Base-by-base conservation (phyloP, 2,113 vertebrate genomes). In the Lathamus discolor region DNA sequence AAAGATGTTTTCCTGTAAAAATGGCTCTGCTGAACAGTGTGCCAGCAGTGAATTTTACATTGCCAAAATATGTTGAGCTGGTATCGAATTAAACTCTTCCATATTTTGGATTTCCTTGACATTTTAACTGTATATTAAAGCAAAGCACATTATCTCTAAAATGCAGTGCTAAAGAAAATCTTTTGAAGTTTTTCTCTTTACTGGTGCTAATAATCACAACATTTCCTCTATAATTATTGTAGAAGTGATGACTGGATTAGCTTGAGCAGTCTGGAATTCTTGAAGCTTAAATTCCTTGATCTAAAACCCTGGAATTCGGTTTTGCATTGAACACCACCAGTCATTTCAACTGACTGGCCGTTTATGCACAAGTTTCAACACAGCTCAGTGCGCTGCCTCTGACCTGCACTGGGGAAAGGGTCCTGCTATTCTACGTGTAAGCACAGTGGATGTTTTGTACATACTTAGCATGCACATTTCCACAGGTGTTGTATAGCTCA, bases 131-230 rank as follows among this genome's bases (percentile, higher is more conserved):
- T 94, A 69, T 89, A 77, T 89, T 93, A 72, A 96, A 96, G 95
- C 39, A 93, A 96, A 96, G 92, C 54, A 83, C 70, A 69, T 93
- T 97, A 94, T 96, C 96, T 94, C 88, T 92, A 59, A 96, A 94
- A 83, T 67, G 83, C 94, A 96, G 83, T 33, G 74, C 88, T 93
- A 43, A 91, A 80, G 94, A 80, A 94, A 92, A 94, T 77, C 77
- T 93, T 96, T 80, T 95, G 94, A 94, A 97, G 92, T 91, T 94
- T 87, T 91, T 54, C 69, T 89, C 92, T 95, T 24, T 86, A 28
- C 89, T 95, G 83, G 74, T 91, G 81, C 89, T 96, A 86, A 79
- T 87, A 93, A 93, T 94, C 86, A 77, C 91, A 89, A 76, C 41
- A 28, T 83, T 90, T 96, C 48, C 88, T 82, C 73, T 80, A 0